Evolutionary conservation across 2,797 vertebrate genomes (phyloP), one percentile per base, ranked within the genome.

Genomic region (Prionace glauca): DNA sequence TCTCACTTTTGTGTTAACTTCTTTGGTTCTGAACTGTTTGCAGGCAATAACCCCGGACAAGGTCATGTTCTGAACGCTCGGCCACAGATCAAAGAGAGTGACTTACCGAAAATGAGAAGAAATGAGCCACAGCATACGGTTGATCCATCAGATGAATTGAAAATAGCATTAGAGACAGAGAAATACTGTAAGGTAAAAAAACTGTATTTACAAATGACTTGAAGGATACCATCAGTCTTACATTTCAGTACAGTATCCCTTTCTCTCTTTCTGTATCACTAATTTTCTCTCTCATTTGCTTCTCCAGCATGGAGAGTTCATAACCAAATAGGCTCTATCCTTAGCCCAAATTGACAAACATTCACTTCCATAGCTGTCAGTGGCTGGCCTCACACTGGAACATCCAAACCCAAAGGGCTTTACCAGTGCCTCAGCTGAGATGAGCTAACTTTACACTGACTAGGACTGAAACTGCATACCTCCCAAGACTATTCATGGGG

Each of bases 101-200:
- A 74, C 94, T 50, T 95, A 14, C 96, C 96, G 45, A 95, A 92
- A 79, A 96, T 95, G 88, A 96, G 96, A 96, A 97, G 97, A 97
- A 97, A 97, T 97, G 97, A 97, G 96, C 96, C 96, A 32, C 96
- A 97, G 32, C 96, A 96, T 96, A 96, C 98, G 96, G 97, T 97
- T 97, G 98, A 98, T 97, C 98, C 97, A 98, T 94, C 97, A 97
- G 98, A 98, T 96, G 98, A 98, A 96, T 96, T 97, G 95, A 97
- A 96, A 22, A 45, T 97, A 96, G 96, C 96, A 96, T 97, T 98
- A 97, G 97, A 97, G 96, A 98, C 97, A 97, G 98, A 98, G 96
- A 98, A 69, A 77, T 12, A 32, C 71, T 95, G 71, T 8, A 95
- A 95, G 93, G 93, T 95, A 74, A 95, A 74, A 91, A 32, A 11